Evolutionary conservation across 2,113 vertebrate genomes (phyloP).

Genomic region (Odobenus rosmarus): DNA sequence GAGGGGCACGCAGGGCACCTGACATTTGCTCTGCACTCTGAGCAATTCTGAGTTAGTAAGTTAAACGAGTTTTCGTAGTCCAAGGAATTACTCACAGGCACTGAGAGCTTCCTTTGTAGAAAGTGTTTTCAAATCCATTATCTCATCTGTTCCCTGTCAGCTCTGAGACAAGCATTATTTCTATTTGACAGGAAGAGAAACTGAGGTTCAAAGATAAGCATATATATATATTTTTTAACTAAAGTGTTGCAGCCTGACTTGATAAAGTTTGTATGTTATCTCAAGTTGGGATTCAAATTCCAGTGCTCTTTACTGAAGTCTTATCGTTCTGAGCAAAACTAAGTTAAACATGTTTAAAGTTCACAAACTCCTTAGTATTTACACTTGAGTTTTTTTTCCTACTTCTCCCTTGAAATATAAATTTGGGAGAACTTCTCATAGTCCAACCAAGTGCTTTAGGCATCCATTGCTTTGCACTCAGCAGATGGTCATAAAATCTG

Average conservation of each 20-base stretch:
- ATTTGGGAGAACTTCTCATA: not conserved
- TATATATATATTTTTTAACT: not conserved
- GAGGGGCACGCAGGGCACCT: not conserved
- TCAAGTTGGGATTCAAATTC: not conserved
- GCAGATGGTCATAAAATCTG: slow-evolving; percentile 45
- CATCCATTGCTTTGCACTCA: not conserved
- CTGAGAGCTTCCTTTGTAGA: not conserved
- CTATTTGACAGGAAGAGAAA: not conserved
- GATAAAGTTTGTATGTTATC: not conserved
- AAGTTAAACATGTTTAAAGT: not conserved
- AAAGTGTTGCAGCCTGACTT: not conserved
- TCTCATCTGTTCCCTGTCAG: not conserved
- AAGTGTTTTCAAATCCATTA: not conserved
- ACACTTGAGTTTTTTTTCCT: not conserved
- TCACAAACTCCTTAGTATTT: not conserved
- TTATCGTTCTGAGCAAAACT: not conserved
- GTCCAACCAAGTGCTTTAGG: not conserved
- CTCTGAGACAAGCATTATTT: not conserved
- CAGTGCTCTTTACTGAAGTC: not conserved
- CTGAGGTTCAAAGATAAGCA: not conserved
- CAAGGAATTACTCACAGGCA: not conserved
- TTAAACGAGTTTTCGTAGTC: not conserved
- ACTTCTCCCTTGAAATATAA: not conserved
- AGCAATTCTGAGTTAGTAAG: not conserved
- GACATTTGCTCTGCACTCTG: not conserved